phyloP scores from a whole-genome alignment of 1,140 invertebrate species.

The Scylla paramamosain region DNA sequence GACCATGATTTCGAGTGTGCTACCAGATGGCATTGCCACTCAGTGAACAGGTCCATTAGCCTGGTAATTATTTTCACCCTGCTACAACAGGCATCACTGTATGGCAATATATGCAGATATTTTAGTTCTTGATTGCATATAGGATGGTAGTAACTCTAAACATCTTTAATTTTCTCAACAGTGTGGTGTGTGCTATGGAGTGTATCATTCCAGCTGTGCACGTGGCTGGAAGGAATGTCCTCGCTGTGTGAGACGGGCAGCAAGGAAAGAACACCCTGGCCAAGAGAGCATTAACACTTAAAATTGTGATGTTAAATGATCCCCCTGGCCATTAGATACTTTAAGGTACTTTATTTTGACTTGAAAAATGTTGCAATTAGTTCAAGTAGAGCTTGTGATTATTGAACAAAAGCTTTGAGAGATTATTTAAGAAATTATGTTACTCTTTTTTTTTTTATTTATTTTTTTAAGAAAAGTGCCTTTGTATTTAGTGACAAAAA shows the following conservation, averaged over 20 bases:
- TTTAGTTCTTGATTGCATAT: background rate
- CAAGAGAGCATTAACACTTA: background rate
- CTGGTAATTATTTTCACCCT: background rate
- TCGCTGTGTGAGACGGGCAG: constrained; percentile 44
- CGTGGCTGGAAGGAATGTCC: constrained; percentile 36
- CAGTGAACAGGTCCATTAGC: background rate
- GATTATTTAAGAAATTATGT: too few species aligned
- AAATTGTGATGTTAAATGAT: too few species aligned
- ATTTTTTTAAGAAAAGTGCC: too few species aligned
- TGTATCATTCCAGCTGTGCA: constrained; percentile 48
- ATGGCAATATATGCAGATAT: background rate
- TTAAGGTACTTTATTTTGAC: too few species aligned
- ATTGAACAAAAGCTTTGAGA: too few species aligned
- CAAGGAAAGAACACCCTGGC: constrained; percentile 5
- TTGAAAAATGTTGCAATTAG: too few species aligned
- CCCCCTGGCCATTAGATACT: too few species aligned
- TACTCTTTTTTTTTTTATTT: too few species aligned
- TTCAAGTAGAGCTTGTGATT: too few species aligned
- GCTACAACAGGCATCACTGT: background rate
- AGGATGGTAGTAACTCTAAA: background rate
- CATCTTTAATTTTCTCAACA: background rate
- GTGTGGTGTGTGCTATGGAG: constrained; percentile 53
- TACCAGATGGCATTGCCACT: background rate
- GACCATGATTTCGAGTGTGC: background rate
- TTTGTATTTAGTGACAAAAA: too few species aligned